These are phyloP conservation scores for Mormyrus hasselquistii DNA, from an alignment of 2,797 vertebrate genomes.

Conservation along the genomic window DNA sequence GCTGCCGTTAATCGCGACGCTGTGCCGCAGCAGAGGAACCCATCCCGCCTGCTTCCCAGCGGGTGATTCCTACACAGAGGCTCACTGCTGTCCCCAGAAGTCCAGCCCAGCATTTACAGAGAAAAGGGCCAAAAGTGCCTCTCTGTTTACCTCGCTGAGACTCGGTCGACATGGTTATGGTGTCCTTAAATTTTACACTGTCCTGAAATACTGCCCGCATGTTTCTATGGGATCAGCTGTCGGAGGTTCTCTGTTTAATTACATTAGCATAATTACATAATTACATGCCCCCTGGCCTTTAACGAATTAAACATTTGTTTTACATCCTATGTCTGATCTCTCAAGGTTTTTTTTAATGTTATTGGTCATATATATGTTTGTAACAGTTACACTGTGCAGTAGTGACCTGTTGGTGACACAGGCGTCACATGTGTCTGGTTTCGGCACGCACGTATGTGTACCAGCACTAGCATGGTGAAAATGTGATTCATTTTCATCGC, in stretches of 20 bases:
- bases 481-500: background rate
- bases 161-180: background rate
- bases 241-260: conserved; percentile 11
- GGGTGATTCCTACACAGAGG: background rate
- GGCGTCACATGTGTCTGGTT: background rate
- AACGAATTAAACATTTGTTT: background rate
- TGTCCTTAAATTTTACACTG: background rate
- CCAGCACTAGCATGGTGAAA: background rate
- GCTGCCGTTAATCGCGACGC: conserved; percentile 36
- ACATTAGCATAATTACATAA: background rate
- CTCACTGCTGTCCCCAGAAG: background rate
- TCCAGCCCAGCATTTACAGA: background rate
- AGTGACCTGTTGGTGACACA: background rate
- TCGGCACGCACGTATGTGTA: background rate
- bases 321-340: background rate
- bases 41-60: background rate
- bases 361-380: background rate
- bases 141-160: background rate
- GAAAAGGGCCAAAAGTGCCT: background rate
- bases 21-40: conserved; percentile 42
- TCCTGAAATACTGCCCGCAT: background rate
- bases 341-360: background rate
- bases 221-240: background rate
- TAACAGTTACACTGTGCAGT: background rate
- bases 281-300: background rate